phyloP scores from a whole-genome alignment of 2,113 vertebrate species.

The Phrynosoma blainvillii region DNA sequence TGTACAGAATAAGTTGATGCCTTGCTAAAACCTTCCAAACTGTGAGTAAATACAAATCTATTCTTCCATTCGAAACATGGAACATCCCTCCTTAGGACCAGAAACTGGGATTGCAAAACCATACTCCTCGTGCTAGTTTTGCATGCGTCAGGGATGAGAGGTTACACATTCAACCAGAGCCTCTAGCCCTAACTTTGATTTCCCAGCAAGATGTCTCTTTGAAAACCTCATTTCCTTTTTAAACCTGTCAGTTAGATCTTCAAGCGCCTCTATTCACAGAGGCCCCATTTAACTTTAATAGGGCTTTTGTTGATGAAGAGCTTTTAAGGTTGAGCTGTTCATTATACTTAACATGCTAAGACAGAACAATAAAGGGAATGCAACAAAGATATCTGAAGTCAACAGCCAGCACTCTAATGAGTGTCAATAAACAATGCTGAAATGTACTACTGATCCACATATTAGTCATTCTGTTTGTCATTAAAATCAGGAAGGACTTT shows the following conservation, averaged over 20 bases:
- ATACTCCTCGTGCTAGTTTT: background rate
- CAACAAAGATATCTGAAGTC: conserved; percentile 36
- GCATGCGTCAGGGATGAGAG: background rate
- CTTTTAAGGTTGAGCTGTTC: conserved; percentile 10
- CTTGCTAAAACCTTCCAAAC: background rate
- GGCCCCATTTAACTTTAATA: conserved; percentile 18
- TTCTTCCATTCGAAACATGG: background rate
- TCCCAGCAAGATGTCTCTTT: background rate
- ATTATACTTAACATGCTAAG: background rate
- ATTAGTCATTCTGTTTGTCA: conserved; percentile 34
- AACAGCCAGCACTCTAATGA: conserved; percentile 23
- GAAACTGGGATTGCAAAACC: background rate
- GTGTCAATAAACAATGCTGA: conserved; percentile 18
- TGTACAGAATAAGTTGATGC: background rate
- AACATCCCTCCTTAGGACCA: background rate
- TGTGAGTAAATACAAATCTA: background rate
- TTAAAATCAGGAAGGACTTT: conserved; percentile 2
- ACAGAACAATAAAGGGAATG: conserved; percentile 15
- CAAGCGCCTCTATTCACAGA: background rate
- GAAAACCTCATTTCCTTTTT: background rate
- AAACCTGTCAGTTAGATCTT: background rate
- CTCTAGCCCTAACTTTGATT: background rate
- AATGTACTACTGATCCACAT: conserved; percentile 30
- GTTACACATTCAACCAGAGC: background rate
- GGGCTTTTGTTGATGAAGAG: conserved; percentile 15